These are phyloP conservation scores for Bombus superbus DNA, from an alignment of 1,140 invertebrate genomes.

Conservation along the genomic window DNA sequence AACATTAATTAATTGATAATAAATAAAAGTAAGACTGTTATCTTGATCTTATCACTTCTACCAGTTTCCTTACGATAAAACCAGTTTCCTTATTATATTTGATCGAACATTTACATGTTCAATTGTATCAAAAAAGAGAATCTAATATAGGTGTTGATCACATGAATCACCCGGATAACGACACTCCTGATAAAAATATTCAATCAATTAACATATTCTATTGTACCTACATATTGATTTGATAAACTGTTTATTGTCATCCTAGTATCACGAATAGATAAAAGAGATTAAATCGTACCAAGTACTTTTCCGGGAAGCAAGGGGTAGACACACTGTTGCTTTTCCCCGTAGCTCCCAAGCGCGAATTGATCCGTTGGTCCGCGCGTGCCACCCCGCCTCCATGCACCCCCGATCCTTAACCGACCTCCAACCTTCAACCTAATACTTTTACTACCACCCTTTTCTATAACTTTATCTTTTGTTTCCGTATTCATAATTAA, in stretches of 20 bases:
- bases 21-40: background rate
- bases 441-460: constrained; percentile 21
- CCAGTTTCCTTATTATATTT: background rate
- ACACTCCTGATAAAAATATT: background rate
- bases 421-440: constrained; percentile 62
- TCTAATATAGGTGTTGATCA: background rate
- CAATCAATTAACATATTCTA: constrained; percentile 5
- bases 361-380: constrained; percentile 72
- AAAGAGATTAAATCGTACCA: constrained; percentile 38
- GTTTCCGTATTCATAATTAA: background rate
- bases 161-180: background rate
- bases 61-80: background rate
- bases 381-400: constrained; percentile 59
- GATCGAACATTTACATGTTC: background rate
- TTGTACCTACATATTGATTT: constrained; percentile 25
- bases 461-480: constrained; percentile 44
- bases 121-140: background rate
- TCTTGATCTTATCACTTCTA: background rate
- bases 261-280: constrained; percentile 17
- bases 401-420: constrained; percentile 58
- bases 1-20: background rate
- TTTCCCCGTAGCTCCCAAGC: constrained; percentile 63
- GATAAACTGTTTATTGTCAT: constrained; percentile 40
- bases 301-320: constrained; percentile 60
- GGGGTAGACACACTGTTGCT: constrained; percentile 71